Evolutionary conservation across 2,113 vertebrate genomes (phyloP), one percentile per base, ranked within the genome.

Genomic region (Proterorhinus semilunaris): DNA sequence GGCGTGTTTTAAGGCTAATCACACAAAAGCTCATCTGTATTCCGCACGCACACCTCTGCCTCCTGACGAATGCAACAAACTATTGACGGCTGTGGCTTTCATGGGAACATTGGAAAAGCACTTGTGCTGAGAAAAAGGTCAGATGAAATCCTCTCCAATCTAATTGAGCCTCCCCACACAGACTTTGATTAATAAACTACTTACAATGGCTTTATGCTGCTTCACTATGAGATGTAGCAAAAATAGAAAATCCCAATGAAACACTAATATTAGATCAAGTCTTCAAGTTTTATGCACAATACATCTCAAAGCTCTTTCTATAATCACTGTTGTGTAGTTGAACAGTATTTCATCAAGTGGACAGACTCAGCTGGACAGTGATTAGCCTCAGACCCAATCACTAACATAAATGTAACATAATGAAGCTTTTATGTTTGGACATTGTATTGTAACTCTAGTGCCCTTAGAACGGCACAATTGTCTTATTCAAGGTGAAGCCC

Each of bases 81-180:
- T 74, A 86, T 76, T 79, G 85, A 85, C 74, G 81, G 72, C 16
- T 68, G 65, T 11, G 64, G 65, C 80, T 80, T 85, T 88, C 65
- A 75, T 68, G 69, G 83, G 79, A 75, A 87, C 70, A 74, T 84
- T 84, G 82, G 82, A 86, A 81, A 75, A 57, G 64, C 83, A 83
- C 75, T 83, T 79, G 69, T 13, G 49, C 50, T 68, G 42, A n/a
- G 69, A 76, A 45, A 90, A 91, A 91, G 85, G 86, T 90, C 87
- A 88, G 80, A 86, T 82, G 43, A 78, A 88, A 80, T 84, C 79
- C 67, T 74, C 61, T 8, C 58, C 1, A 36, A 78, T 87, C 72
- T 80, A 86, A 85, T 70, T 63, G 77, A 80, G 82, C 78, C 82
- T 84, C 80, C 44, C 44, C 27, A 9, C 44, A 36, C 6, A 12